Percentiles rank a stretch among this genome's conserved stretches.
Evolutionary conservation across 2,888 invertebrate genomes (phyloP).

Genomic region (Pelosia muscerda): DNA sequence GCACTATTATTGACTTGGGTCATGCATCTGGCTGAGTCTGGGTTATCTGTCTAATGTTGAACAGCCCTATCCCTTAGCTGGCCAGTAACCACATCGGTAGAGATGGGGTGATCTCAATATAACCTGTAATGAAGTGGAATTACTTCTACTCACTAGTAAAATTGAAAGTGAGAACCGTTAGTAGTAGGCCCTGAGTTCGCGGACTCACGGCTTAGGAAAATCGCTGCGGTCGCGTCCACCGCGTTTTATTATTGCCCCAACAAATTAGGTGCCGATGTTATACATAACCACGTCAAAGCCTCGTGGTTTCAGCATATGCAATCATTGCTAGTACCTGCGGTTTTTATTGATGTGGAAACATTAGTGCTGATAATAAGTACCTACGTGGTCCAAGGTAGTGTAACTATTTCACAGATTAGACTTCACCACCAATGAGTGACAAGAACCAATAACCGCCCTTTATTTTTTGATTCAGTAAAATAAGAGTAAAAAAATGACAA

Average conservation of each 20-base stretch:
- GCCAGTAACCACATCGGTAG: too few relatives aligned
- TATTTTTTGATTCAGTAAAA: background rate
- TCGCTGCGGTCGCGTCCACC: slow-evolving; percentile 35
- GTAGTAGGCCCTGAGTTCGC: background rate
- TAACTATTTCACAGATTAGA: too few relatives aligned
- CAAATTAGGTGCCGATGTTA: slow-evolving; percentile 57
- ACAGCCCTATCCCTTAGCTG: too few relatives aligned
- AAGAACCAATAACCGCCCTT: background rate
- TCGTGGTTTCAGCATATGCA: slow-evolving; percentile 33
- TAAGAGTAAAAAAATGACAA: background rate
- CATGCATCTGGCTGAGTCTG: too few relatives aligned
- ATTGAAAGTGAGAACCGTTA: slow-evolving; percentile 12
- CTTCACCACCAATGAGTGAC: too few relatives aligned
- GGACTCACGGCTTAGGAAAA: slow-evolving; percentile 19
- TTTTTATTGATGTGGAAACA: slow-evolving; percentile 18
- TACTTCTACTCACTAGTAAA: background rate
- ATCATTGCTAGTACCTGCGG: slow-evolving; percentile 26
- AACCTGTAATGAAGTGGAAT: too few relatives aligned
- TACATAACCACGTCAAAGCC: slow-evolving; percentile 44
- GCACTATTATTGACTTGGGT: too few relatives aligned
- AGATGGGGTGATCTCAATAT: too few relatives aligned
- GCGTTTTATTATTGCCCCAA: slow-evolving; percentile 33
- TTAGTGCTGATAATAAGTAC: background rate
- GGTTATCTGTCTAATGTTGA: too few relatives aligned
- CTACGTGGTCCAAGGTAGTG: too few relatives aligned